Conservation (phyloP, 2,888 invertebrate species). For the Drosophila hamatofila region DNA sequence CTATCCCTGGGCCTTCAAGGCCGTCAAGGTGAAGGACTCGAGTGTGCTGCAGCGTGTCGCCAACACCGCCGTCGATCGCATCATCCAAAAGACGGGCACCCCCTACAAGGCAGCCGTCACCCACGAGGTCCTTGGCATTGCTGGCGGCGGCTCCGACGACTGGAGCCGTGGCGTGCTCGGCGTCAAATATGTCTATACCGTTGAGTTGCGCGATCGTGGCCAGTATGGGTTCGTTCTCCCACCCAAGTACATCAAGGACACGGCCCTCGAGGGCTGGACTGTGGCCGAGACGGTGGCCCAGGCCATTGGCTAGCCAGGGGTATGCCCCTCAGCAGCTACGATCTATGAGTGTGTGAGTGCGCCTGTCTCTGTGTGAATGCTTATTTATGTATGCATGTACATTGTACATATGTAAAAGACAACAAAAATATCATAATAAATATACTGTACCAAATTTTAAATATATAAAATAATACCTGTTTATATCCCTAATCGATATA, state of each 20-base stretch:
- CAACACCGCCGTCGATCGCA: slow-evolving; percentile 75
- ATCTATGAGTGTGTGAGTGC: slow-evolving; percentile 12
- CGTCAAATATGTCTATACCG: slow-evolving; percentile 82
- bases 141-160: slow-evolving; percentile 84
- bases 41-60: slow-evolving; percentile 76
- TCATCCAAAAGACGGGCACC: slow-evolving; percentile 76
- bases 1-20: slow-evolving; percentile 84
- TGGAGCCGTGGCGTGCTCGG: slow-evolving; percentile 80
- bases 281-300: slow-evolving; percentile 82
- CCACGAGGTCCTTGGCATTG: slow-evolving; percentile 81
- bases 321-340: background rate
- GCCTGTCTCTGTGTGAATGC: slow-evolving; percentile 24
- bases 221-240: slow-evolving; percentile 81
- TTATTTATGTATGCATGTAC: slow-evolving; percentile 57
- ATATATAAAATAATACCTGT: too few relatives aligned
- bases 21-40: slow-evolving; percentile 78
- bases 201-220: slow-evolving; percentile 83
- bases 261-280: slow-evolving; percentile 79
- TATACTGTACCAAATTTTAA: too few relatives aligned
- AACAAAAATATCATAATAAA: background rate
- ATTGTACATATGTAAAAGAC: slow-evolving; percentile 52
- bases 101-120: slow-evolving; percentile 78
- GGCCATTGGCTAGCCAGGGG: slow-evolving; percentile 49
- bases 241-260: slow-evolving; percentile 78
- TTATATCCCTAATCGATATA: too few relatives aligned